phyloP scores from a whole-genome alignment of 1,140 invertebrate species.

The Bursaphelenchus mucronatus region DNA sequence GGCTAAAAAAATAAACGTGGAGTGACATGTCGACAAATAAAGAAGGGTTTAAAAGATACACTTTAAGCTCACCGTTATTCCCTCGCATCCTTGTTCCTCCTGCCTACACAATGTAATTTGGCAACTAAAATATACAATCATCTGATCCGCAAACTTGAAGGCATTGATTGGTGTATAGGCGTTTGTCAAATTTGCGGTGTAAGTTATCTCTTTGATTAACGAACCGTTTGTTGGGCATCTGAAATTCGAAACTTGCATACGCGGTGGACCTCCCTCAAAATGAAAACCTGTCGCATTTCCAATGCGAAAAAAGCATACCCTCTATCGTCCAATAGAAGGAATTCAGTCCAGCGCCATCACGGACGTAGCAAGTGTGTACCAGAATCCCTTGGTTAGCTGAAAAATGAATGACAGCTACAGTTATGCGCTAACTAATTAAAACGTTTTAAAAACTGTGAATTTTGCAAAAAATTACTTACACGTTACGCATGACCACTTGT shows the following conservation, averaged over 20 bases:
- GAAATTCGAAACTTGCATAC: slow-evolving; percentile 15
- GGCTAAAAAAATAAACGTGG: slow-evolving; percentile 11
- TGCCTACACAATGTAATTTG: slow-evolving; percentile 48
- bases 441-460: neutral
- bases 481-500: slow-evolving; percentile 49
- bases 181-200: slow-evolving; percentile 29
- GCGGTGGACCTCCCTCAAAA: neutral
- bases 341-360: slow-evolving; percentile 47
- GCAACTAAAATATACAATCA: slow-evolving; percentile 47
- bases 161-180: slow-evolving; percentile 43
- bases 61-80: slow-evolving; percentile 37
- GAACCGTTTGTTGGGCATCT: slow-evolving; percentile 42
- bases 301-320: slow-evolving; percentile 24
- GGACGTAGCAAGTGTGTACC: slow-evolving; percentile 46
- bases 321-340: slow-evolving; percentile 38
- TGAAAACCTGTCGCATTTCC: slow-evolving; percentile 9
- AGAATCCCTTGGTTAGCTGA: slow-evolving; percentile 44
- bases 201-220: slow-evolving; percentile 30
- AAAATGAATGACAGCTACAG: slow-evolving; percentile 4
- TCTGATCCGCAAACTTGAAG: slow-evolving; percentile 53
- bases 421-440: neutral
- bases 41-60: neutral
- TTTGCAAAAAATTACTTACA: slow-evolving; percentile 14
- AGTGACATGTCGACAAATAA: slow-evolving; percentile 6
- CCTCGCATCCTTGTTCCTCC: slow-evolving; percentile 46